Conservation (phyloP, 2,888 invertebrate species). For the Dione juno region DNA sequence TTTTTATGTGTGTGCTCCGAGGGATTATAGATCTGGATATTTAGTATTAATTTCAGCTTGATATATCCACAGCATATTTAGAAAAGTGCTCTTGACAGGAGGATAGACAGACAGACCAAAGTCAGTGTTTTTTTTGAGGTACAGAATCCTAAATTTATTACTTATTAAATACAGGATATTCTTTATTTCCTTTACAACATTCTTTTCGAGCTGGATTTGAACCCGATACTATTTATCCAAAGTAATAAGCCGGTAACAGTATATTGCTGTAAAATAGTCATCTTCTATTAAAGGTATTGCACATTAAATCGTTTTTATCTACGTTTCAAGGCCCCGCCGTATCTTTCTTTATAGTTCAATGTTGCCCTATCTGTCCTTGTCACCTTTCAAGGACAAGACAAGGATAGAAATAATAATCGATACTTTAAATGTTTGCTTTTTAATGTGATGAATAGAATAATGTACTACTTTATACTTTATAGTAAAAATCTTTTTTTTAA, state of each 20-base stretch:
- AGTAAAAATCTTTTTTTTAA: no score
- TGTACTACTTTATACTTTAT: not conserved
- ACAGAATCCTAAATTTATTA: no score
- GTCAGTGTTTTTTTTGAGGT: no score
- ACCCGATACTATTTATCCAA: not conserved
- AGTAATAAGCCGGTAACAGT: not conserved
- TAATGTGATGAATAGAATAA: not conserved
- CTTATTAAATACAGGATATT: no score
- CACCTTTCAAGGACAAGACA: constrained; percentile 28
- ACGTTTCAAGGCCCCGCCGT: constrained; percentile 10
- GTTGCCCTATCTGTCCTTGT: constrained; percentile 29
- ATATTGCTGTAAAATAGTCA: not conserved
- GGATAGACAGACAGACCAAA: no score
- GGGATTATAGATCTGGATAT: no score
- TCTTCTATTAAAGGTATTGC: not conserved
- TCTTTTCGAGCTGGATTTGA: not conserved
- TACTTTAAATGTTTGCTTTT: constrained; percentile 8
- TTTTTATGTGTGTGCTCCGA: no score
- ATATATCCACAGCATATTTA: no score
- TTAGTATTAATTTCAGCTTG: no score
- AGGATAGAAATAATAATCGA: constrained; percentile 11
- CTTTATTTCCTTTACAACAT: not conserved
- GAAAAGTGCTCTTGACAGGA: no score
- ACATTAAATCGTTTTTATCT: constrained; percentile 16
- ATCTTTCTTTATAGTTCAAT: constrained; percentile 22